Base-by-base conservation (phyloP, 2,797 vertebrate species). In the Brotula barbata region DNA sequence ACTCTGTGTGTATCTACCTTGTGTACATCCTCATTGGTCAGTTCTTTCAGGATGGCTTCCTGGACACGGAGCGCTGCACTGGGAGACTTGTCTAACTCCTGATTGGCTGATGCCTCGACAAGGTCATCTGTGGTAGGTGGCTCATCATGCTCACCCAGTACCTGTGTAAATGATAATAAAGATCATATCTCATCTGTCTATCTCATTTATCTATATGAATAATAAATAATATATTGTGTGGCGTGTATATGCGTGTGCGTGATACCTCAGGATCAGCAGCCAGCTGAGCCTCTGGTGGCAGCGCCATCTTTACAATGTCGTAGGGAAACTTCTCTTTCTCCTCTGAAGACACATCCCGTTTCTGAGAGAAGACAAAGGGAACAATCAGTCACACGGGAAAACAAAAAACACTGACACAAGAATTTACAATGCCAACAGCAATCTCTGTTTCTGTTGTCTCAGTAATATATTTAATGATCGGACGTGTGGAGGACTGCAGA, bases 11-110 rank as follows among this genome's bases (percentile, higher is more conserved):
- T 39, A 23, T 8, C 2, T 59, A 89, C 88, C 75, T 99, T 99
- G 57, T 96, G 92, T 1, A 98, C 95, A 21, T 98, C 96, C 70
- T 98, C 96, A 17, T 95, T 97, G 49, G 95, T 92, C 62, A 98
- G 60, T 64, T 99, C 96, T 52, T 99, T 98, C 51, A 99, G 64
- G 80, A 98, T 97, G 0, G 96, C 97, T 66, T 99, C 97, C 79
- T 99, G 96, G 20, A 98, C 97, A 42, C 94, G 88, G 57, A 99
- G 90, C 0, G 93, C 94, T 1, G 94, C 92, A 72, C 90, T 94
- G 44, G 95, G 94, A 0, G 95, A 96, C 65, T 96, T 96, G 41
- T 97, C 96, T 0, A 96, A 90, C 68, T 97, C 95, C 73, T 95
- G 95, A 88, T 95, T 96, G 2, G 92, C 89, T 0, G 95, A 92